A percentile compares a stretch with the other conserved stretches of the same genome.
phyloP scores from a whole-genome alignment of 2,113 vertebrate species.

The Tringa solitaria region DNA sequence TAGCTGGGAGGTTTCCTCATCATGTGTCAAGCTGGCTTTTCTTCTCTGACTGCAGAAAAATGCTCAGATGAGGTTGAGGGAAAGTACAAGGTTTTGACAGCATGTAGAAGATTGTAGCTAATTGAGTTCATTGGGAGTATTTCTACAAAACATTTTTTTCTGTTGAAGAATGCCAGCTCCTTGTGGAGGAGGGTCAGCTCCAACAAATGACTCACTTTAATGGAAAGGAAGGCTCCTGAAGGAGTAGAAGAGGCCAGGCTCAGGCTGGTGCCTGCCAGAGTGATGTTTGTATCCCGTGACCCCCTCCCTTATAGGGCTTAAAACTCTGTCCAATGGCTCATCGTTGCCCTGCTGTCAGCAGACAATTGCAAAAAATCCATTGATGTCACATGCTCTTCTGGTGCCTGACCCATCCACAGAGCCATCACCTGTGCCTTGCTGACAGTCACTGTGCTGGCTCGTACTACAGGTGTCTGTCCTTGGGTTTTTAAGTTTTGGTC shows the following conservation, averaged over 20 bases:
- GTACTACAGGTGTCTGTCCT: background rate
- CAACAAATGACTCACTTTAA: background rate
- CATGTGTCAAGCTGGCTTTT: background rate
- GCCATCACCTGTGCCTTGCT: background rate
- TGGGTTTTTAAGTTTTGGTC: background rate
- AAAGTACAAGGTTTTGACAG: conserved; percentile 26
- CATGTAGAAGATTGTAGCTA: background rate
- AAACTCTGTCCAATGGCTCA: background rate
- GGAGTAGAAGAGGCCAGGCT: background rate
- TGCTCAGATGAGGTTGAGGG: background rate
- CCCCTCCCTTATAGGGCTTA: background rate
- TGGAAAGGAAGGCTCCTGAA: background rate
- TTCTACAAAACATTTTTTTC: background rate
- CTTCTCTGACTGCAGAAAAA: background rate
- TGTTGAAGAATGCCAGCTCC: background rate
- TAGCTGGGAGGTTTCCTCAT: background rate
- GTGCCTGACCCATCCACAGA: background rate
- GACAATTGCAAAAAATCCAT: background rate
- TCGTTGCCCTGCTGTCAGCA: background rate
- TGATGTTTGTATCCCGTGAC: background rate
- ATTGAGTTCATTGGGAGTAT: background rate
- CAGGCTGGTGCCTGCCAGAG: background rate
- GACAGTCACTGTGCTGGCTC: background rate
- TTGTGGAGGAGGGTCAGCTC: background rate
- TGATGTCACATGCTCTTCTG: background rate